Evolutionary conservation across 2,888 invertebrate genomes (phyloP), one percentile per base, ranked within the genome.

Genomic region (Lingula anatina): DNA sequence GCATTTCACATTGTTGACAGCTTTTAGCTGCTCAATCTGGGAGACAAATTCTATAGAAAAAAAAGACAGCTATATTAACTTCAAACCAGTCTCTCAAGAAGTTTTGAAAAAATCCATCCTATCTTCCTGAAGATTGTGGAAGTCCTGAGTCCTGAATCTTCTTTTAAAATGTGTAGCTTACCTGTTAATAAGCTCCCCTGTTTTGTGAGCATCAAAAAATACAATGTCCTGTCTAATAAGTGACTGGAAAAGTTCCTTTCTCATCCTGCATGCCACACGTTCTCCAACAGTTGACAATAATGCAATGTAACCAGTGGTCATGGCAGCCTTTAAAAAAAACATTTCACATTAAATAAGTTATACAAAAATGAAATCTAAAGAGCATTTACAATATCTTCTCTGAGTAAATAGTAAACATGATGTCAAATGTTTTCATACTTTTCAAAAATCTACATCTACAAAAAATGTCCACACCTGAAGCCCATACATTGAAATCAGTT

Each of bases 171-270:
- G n/a, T n/a, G n/a, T n/a, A n/a, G 46, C 43, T 44, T 49, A 87
- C 85, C 92, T 86, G 75, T 91, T 92, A 7, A 94, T 84, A 40
- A 96, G 83, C 77, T 95, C 95, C 0, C 95, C 95, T 0, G 92
- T 92, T 65, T 90, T 85, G 72, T 91, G 88, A 60, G 82, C 81
- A 75, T 96, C 95, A 76, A 92, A 96, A 77, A 96, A 96, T 7
- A 85, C 82, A 69, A 95, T 85, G 64, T 96, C 90, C 75, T 95
- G 93, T 55, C 83, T 81, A 7, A 95, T 79, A 47, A 95, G 86
- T 3, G 90, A 86, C 47, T 83, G 79, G 79, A 94, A 95, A 24
- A 95, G 80, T 60, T 88, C 86, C 54, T 84, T 84, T 52, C 90
- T 86, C 80, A 97, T 83, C 51, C 86, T 83, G 9, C 84, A 82